phyloP scores from a whole-genome alignment of 1,140 invertebrate species.

The Ostrea denselamellosa region DNA sequence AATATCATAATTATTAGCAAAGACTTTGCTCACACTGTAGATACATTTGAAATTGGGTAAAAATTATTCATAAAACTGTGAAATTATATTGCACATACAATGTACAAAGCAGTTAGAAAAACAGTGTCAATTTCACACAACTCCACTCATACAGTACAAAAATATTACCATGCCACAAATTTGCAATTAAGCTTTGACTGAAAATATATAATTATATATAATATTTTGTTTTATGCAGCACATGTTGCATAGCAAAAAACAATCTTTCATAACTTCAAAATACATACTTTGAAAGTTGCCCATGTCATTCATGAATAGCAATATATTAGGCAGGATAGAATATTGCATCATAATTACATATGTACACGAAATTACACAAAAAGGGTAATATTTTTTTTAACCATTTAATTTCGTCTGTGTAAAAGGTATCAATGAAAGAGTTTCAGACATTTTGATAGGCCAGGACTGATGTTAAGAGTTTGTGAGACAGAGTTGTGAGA shows the following conservation, averaged over 20 bases:
- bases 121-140: slow-evolving; percentile 32
- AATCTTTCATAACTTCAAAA: not conserved
- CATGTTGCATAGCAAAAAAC: not conserved
- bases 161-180: slow-evolving; percentile 40
- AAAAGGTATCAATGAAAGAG: no score
- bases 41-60: not conserved
- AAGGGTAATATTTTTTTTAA: no score
- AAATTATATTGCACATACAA: not conserved
- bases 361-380: no score
- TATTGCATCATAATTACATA: no score
- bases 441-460: not conserved
- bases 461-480: not conserved
- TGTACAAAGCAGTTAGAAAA: not conserved
- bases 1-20: no score
- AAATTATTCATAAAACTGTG: not conserved
- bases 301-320: not conserved
- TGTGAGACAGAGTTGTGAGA: slow-evolving; percentile 5
- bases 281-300: not conserved
- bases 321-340: no score
- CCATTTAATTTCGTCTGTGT: no score
- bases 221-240: not conserved
- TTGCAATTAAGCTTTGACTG: slow-evolving; percentile 37
- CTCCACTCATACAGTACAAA: not conserved
- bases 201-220: slow-evolving; percentile 13
- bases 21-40: no score